phyloP scores from a whole-genome alignment of 2,113 vertebrate species.

The Sinocyclocheilus maitianheensis region DNA sequence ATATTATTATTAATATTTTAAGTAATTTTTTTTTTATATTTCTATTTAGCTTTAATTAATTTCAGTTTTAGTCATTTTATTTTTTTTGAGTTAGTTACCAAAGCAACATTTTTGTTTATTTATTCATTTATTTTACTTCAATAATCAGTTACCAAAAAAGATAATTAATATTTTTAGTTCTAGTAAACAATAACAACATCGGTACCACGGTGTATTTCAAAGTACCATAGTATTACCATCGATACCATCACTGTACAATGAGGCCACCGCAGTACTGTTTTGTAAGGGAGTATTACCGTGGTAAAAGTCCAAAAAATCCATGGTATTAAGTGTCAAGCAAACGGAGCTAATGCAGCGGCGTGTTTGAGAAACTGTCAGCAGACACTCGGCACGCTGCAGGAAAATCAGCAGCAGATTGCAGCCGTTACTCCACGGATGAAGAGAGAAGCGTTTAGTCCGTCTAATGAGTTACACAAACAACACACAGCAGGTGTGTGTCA shows the following conservation, averaged over 20 bases:
- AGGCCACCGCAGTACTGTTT: background rate
- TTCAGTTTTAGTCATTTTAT: too few species aligned
- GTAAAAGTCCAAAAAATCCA: background rate
- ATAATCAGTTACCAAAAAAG: too few species aligned
- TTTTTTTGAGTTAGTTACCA: too few species aligned
- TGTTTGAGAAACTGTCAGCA: conserved; percentile 17
- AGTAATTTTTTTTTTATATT: too few species aligned
- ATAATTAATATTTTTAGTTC: too few species aligned
- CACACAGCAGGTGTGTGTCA: conserved; percentile 55
- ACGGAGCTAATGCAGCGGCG: too few species aligned
- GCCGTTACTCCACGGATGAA: background rate
- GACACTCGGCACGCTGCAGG: background rate
- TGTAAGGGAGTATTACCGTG: background rate
- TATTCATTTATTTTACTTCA: too few species aligned
- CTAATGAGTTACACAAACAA: conserved; percentile 58
- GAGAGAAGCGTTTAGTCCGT: conserved; percentile 48
- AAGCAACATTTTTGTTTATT: too few species aligned
- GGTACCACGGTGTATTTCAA: too few species aligned
- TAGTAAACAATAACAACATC: too few species aligned
- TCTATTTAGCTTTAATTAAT: too few species aligned
- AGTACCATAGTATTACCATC: background rate
- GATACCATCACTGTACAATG: background rate
- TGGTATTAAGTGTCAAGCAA: background rate
- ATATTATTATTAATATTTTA: too few species aligned
- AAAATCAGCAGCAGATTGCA: conserved; percentile 55